A percentile compares a stretch with the other conserved stretches of the same genome.
These are phyloP conservation scores for Montipora foliosa DNA, from an alignment of 64 coral and sea anemone species.

Conservation along the genomic window DNA sequence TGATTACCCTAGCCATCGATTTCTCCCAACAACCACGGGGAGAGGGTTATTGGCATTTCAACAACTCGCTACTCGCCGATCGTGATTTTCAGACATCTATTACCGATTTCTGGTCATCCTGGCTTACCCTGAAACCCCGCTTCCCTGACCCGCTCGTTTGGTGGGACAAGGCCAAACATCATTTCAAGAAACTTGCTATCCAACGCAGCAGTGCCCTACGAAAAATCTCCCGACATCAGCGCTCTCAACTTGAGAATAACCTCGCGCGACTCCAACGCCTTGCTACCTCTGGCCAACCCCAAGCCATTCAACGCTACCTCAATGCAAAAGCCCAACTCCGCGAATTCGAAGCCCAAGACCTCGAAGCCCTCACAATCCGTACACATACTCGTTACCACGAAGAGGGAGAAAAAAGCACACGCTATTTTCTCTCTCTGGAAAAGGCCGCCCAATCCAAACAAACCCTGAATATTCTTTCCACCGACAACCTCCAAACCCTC, in stretches of 20 bases:
- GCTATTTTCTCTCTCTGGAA: constrained; percentile 19
- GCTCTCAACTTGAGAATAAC: background rate
- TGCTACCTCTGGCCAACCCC: background rate
- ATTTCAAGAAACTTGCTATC: background rate
- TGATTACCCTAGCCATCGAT: too few relatives aligned
- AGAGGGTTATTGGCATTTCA: too few relatives aligned
- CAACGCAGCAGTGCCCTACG: background rate
- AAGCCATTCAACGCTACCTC: background rate
- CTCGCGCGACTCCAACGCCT: background rate
- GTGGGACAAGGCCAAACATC: background rate
- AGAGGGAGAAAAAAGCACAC: constrained; percentile 15
- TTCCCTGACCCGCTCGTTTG: background rate
- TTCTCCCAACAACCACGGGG: too few relatives aligned
- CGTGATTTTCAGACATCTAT: too few relatives aligned
- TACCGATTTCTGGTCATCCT: too few relatives aligned
- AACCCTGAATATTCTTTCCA: background rate
- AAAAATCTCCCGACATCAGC: background rate
- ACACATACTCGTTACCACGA: background rate
- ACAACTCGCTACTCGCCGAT: too few relatives aligned
- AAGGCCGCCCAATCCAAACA: background rate
- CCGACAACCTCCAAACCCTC: background rate
- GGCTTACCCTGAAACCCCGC: too few relatives aligned
- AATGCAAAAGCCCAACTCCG: background rate
- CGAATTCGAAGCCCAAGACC: background rate
- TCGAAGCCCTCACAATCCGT: constrained; percentile 3